Evolutionary conservation across 2,797 vertebrate species (phyloP).

Genomic region (Neomorphus geoffroyi): DNA sequence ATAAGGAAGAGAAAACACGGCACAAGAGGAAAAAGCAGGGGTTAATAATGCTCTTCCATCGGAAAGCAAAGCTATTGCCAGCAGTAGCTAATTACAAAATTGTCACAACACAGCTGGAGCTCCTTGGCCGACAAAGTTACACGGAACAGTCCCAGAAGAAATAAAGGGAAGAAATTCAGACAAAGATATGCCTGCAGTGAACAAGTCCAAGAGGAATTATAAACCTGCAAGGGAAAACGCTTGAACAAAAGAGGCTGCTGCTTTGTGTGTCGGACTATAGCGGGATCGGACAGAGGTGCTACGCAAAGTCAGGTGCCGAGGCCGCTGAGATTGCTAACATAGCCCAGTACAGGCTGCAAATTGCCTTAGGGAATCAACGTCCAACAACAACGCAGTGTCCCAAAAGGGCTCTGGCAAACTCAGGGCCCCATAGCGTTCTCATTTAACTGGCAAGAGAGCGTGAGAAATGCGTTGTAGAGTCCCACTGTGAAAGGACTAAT

Average conservation of each 20-base stretch:
- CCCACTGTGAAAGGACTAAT: neutral
- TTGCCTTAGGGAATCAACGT: neutral
- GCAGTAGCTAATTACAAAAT: neutral
- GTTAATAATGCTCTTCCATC: neutral
- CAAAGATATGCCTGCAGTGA: neutral
- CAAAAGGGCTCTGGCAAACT: fast-evolving
- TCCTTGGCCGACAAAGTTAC: neutral
- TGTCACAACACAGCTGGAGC: neutral
- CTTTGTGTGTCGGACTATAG: neutral
- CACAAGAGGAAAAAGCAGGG: neutral
- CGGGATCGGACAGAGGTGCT: neutral
- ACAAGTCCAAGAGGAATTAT: neutral
- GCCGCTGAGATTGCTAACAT: neutral
- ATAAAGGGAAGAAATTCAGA: neutral
- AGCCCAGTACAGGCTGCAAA: neutral
- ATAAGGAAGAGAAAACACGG: neutral
- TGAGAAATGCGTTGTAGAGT: fast-evolving
- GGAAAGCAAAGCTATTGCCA: neutral
- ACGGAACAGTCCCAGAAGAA: neutral
- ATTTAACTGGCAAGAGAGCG: neutral
- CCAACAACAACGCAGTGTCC: neutral
- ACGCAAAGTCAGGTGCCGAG: neutral
- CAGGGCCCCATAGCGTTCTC: fast-evolving
- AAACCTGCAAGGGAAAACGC: neutral
- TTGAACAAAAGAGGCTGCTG: neutral